Conservation (phyloP, 2,113 vertebrate species). For the Onychostruthus taczanowskii region DNA sequence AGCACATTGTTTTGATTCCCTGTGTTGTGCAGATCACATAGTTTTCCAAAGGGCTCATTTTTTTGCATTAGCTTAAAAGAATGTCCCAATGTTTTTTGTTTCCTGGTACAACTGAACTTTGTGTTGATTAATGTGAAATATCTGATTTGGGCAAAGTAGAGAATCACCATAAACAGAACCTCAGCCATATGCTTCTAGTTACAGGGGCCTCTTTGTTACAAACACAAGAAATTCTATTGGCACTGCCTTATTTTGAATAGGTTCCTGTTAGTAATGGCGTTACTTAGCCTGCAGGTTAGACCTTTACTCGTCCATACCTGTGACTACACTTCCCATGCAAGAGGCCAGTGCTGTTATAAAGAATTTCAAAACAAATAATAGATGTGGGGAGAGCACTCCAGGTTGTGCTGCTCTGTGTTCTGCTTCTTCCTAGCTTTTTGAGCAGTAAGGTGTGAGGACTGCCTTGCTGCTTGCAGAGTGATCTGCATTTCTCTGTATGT, state of each 20-base stretch:
- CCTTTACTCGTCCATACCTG: neutral
- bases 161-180: neutral
- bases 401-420: neutral
- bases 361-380: neutral
- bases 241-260: neutral
- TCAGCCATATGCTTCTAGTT: neutral
- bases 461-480: neutral
- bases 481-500: neutral
- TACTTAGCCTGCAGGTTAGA: neutral
- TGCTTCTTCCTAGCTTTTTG: neutral
- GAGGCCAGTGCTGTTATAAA: neutral
- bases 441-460: accelerated
- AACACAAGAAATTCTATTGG: neutral
- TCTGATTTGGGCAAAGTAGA: neutral
- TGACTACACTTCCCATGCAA: neutral
- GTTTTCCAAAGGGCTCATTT: neutral
- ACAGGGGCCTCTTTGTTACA: neutral
- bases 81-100: neutral
- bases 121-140: constrained; percentile 12
- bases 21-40: neutral
- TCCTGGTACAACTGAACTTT: neutral
- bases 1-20: neutral
- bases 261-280: neutral
- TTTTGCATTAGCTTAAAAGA: neutral
- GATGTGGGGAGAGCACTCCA: neutral